These are phyloP conservation scores for Megamerina dolium DNA, from an alignment of 2,888 invertebrate genomes.

Conservation along the genomic window DNA sequence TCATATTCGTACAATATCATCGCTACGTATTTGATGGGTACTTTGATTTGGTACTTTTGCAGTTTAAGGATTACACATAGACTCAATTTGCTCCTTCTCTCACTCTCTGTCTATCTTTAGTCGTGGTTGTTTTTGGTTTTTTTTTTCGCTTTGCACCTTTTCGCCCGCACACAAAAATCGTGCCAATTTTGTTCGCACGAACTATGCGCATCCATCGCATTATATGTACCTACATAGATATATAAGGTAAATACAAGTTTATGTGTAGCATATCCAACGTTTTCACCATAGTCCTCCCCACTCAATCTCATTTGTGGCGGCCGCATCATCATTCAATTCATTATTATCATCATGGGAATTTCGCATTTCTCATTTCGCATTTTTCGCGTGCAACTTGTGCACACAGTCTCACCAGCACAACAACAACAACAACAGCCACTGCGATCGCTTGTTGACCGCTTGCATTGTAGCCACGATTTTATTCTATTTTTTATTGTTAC, in stretches of 20 bases:
- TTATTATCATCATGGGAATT: constrained; percentile 19
- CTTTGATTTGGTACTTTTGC: too few relatives aligned
- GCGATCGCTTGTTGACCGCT: not conserved
- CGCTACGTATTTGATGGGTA: too few relatives aligned
- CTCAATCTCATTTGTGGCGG: too few relatives aligned
- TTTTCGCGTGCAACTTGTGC: too few relatives aligned
- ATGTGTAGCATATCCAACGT: not conserved
- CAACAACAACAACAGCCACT: not conserved
- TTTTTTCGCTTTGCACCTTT: constrained; percentile 20
- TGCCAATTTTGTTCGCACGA: constrained; percentile 12
- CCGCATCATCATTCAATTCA: constrained; percentile 15
- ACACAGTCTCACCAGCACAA: too few relatives aligned
- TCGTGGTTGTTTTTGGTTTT: not conserved
- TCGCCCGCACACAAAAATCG: constrained; percentile 4
- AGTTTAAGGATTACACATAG: too few relatives aligned
- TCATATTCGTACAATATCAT: too few relatives aligned
- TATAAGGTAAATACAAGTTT: not conserved
- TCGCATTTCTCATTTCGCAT: not conserved
- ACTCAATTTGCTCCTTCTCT: too few relatives aligned
- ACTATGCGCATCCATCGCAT: not conserved
- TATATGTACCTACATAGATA: too few relatives aligned
- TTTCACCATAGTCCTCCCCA: not conserved
- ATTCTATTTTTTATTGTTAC: not conserved
- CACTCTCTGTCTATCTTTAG: too few relatives aligned
- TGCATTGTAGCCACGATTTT: constrained; percentile 11